phyloP scores from a whole-genome alignment of 2,888 invertebrate species.

The Euplexia lucipara region DNA sequence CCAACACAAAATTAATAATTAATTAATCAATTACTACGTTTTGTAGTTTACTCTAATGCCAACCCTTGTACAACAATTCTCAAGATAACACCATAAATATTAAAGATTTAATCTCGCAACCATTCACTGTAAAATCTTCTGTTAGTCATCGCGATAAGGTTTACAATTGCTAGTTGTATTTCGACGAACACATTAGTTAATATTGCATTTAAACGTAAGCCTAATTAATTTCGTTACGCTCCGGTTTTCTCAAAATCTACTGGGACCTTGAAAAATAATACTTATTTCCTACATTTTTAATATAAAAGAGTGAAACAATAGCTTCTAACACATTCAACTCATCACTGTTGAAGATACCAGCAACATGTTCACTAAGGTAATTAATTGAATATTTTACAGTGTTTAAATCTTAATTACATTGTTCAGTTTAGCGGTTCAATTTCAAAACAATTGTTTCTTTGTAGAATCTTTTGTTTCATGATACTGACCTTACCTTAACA shows the following conservation, averaged over 20 bases:
- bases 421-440: slow-evolving; percentile 21
- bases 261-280: slow-evolving; percentile 77
- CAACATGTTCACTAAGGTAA: slow-evolving; percentile 83
- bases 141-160: slow-evolving; percentile 37
- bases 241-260: slow-evolving; percentile 79
- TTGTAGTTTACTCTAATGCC: slow-evolving; percentile 51
- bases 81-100: slow-evolving; percentile 53
- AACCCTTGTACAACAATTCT: slow-evolving; percentile 63
- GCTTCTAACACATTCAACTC: slow-evolving; percentile 74
- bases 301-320: slow-evolving; percentile 82
- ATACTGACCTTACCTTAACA: neutral
- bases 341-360: slow-evolving; percentile 75
- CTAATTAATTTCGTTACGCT: slow-evolving; percentile 80
- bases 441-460: slow-evolving; percentile 1
- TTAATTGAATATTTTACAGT: slow-evolving; percentile 65
- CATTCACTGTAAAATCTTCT: slow-evolving; percentile 28
- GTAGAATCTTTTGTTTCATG: neutral
- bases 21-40: slow-evolving; percentile 48
- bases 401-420: slow-evolving; percentile 46
- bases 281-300: slow-evolving; percentile 77
- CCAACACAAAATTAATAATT: slow-evolving; percentile 15
- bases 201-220: slow-evolving; percentile 69
- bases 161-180: slow-evolving; percentile 36
- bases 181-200: slow-evolving; percentile 59
- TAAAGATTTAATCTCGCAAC: slow-evolving; percentile 51